Base-by-base conservation (phyloP, 1,140 invertebrate species). In the Pygmarrhopalites habei region DNA sequence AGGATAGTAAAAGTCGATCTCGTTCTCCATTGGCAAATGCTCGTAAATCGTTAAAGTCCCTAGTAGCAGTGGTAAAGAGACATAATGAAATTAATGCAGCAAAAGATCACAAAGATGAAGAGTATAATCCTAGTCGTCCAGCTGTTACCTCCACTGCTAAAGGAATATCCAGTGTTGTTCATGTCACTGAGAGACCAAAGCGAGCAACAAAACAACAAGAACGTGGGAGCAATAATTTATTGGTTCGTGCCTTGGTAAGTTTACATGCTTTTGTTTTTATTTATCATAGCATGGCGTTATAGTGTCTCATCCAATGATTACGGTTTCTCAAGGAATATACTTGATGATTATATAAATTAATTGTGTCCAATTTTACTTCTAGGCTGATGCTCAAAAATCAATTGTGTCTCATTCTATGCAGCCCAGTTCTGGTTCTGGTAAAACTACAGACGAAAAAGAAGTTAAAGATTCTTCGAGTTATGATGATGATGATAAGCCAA, bases 311-410 rank as follows among this genome's bases (percentile, higher is more conserved):
- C n/a, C n/a, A n/a, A n/a, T n/a, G n/a, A n/a, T n/a, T n/a, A n/a
- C n/a, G n/a, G n/a, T n/a, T n/a, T n/a, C n/a, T n/a, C n/a, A n/a
- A n/a, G n/a, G n/a, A n/a, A n/a, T n/a, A n/a, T n/a, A n/a, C n/a
- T n/a, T n/a, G n/a, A n/a, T n/a, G n/a, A n/a, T n/a, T n/a, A n/a
- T n/a, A n/a, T n/a, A n/a, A n/a, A n/a, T n/a, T n/a, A n/a, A n/a
- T n/a, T n/a, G n/a, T n/a, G n/a, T n/a, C n/a, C n/a, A n/a, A n/a
- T n/a, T n/a, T n/a, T n/a, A n/a, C n/a, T n/a, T n/a, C n/a, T n/a
- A n/a, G n/a, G 60, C 60, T 41, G 60, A 62, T 62, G 60, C 60
- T 58, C 51, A 62, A 30, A 62, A 57, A 26, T 62, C 60, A 19
- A 56, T 61, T 7, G 60, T 58, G 2, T 30, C 29, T 4, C 25